A percentile compares a stretch with the other conserved stretches of the same genome.
Evolutionary conservation across 2,113 vertebrate species (phyloP).

Genomic region (Gavia stellata): DNA sequence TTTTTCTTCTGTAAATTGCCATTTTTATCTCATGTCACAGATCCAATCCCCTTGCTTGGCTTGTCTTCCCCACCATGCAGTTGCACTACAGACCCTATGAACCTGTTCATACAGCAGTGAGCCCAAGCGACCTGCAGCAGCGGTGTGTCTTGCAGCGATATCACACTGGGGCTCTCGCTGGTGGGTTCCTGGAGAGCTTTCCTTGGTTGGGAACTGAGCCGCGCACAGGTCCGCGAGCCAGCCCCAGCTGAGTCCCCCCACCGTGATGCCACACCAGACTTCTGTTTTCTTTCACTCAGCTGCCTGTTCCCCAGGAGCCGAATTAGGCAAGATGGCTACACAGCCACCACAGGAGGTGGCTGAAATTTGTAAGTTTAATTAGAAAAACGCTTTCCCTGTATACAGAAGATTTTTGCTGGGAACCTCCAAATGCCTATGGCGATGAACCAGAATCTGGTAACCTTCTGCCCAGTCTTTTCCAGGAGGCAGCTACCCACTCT

Average conservation of each 20-base stretch:
- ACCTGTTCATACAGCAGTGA: not conserved
- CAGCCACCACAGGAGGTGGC: not conserved
- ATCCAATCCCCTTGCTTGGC: not conserved
- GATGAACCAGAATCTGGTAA: not conserved
- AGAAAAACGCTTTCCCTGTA: not conserved
- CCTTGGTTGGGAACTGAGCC: not conserved
- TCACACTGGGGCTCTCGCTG: fast-evolving
- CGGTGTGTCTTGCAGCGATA: not conserved
- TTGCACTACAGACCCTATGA: not conserved
- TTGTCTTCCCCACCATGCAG: fast-evolving
- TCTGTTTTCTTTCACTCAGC: not conserved
- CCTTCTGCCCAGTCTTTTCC: not conserved
- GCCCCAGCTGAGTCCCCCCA: not conserved
- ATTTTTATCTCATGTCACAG: not conserved
- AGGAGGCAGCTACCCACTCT: not conserved
- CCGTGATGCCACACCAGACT: not conserved
- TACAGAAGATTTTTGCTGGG: not conserved
- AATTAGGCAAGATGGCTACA: not conserved
- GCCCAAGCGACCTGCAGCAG: fast-evolving
- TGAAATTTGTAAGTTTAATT: not conserved
- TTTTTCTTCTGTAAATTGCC: not conserved
- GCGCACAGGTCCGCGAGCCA: fast-evolving
- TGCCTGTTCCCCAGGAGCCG: not conserved
- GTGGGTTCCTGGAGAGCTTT: not conserved
- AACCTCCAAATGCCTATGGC: not conserved